A percentile compares a stretch with the other conserved stretches of the same genome.
These are phyloP conservation scores for Nestor notabilis DNA, from an alignment of 2,113 vertebrate species.

Conservation along the genomic window DNA sequence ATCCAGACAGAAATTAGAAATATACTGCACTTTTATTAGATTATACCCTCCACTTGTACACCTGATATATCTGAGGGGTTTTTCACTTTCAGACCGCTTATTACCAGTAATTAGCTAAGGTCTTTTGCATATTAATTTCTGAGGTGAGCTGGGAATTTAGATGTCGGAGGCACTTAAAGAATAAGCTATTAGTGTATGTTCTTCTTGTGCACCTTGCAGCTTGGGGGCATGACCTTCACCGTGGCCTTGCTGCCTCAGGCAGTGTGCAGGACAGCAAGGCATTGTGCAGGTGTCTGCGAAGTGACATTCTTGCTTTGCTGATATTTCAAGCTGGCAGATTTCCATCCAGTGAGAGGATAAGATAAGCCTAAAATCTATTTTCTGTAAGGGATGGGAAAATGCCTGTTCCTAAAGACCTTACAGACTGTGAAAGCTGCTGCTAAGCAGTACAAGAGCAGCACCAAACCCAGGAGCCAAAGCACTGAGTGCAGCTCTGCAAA, in stretches of 20 bases:
- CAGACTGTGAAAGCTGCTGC: not conserved
- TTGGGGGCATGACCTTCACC: fast-evolving
- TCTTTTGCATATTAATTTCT: not conserved
- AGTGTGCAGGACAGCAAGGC: not conserved
- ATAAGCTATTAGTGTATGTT: not conserved
- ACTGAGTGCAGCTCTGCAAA: not conserved
- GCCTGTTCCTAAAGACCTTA: not conserved
- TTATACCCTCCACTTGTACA: not conserved
- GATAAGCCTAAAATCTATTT: not conserved
- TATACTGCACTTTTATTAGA: not conserved
- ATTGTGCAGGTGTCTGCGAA: not conserved
- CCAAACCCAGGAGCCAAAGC: not conserved
- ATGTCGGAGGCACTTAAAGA: not conserved
- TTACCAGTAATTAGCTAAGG: not conserved
- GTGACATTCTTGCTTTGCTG: not conserved
- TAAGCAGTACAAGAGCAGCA: not conserved
- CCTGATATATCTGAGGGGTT: not conserved
- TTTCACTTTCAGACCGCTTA: not conserved
- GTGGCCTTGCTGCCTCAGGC: not conserved
- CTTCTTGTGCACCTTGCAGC: not conserved
- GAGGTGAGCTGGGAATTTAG: not conserved
- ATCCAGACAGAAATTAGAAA: not conserved
- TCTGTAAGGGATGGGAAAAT: not conserved
- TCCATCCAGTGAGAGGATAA: not conserved
- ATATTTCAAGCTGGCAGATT: not conserved